phyloP scores from a whole-genome alignment of 2,797 vertebrate genomes.

The Siniperca undulata region DNA sequence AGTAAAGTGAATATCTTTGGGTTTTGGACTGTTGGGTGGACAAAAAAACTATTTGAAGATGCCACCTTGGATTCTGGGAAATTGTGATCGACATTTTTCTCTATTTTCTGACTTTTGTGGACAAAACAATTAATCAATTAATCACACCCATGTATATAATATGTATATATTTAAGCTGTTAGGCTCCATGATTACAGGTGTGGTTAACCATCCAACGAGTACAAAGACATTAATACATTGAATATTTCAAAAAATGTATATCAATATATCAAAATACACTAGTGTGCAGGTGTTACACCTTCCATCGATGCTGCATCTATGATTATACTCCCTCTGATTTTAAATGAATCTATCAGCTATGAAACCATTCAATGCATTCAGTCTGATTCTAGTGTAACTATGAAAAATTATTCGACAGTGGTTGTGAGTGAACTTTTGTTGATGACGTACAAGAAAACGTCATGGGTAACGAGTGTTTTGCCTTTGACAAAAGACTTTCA shows the following conservation, averaged over 20 bases:
- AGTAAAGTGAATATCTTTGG: not conserved
- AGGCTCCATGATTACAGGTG: not conserved
- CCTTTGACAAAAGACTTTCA: constrained; percentile 14
- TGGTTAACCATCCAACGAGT: not conserved
- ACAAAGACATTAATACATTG: not conserved
- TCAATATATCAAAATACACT: not conserved
- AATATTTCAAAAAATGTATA: not conserved
- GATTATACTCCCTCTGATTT: not conserved
- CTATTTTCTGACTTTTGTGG: not conserved
- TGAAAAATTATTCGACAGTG: constrained; percentile 47
- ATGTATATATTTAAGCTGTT: no score
- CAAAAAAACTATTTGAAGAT: not conserved
- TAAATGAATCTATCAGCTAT: not conserved
- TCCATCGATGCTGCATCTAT: not conserved
- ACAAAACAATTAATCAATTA: not conserved
- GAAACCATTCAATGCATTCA: constrained; percentile 4
- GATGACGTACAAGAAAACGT: constrained; percentile 23
- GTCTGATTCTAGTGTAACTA: constrained; percentile 6
- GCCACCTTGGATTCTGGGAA: not conserved
- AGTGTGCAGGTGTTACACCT: not conserved
- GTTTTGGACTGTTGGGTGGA: not conserved
- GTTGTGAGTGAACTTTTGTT: constrained; percentile 22
- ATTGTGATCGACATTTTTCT: not conserved
- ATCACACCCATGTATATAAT: no score
- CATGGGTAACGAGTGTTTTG: no score